Percentiles rank a stretch among this genome's conserved stretches.
Evolutionary conservation across 2,113 vertebrate genomes (phyloP).

Genomic region (Haemorhous mexicanus): DNA sequence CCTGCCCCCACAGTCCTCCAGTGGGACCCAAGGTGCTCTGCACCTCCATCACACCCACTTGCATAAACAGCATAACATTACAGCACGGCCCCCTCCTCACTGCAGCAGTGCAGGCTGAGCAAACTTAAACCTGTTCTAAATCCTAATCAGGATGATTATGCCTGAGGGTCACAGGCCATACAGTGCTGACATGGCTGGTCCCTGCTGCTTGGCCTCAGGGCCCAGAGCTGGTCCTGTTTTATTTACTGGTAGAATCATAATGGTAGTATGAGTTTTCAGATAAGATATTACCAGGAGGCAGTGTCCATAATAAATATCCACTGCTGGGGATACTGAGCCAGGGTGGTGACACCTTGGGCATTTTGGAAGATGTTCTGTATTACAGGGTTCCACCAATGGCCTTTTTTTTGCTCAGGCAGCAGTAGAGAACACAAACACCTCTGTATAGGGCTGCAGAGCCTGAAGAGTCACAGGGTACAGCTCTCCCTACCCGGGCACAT

Average conservation of each 20-base stretch:
- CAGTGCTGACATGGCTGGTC: fast-evolving
- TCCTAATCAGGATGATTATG: neutral
- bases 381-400: neutral
- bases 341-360: neutral
- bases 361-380: neutral
- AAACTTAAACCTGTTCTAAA: neutral
- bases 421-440: neutral
- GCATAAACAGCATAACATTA: neutral
- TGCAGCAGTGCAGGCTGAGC: neutral
- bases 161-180: neutral
- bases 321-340: neutral
- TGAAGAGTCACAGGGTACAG: neutral
- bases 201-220: neutral
- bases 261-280: neutral
- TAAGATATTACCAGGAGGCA: neutral
- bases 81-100: neutral
- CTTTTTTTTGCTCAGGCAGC: neutral
- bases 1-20: fast-evolving
- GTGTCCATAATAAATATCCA: neutral
- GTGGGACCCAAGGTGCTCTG: neutral
- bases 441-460: neutral
- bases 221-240: neutral
- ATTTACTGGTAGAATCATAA: neutral
- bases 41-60: neutral
- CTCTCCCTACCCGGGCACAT: neutral